These are phyloP conservation scores for Orchesella flavescens DNA, from an alignment of 2,888 invertebrate genomes.

Conservation along the genomic window DNA sequence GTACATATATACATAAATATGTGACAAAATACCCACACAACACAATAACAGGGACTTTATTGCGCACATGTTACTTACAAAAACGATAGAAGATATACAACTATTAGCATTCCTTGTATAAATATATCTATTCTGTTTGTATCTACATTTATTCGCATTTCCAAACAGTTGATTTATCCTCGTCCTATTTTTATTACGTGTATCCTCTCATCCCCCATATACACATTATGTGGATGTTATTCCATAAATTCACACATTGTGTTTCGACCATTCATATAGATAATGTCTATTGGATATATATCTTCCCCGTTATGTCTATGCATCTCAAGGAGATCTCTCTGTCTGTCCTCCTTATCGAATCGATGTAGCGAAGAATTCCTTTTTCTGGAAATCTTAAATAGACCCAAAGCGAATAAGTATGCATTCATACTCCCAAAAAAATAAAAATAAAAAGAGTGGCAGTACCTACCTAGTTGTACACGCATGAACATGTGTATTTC, in stretches of 20 bases:
- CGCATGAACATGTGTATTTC: background rate
- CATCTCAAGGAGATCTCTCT: background rate
- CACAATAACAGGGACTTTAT: no score
- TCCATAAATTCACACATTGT: slow-evolving; percentile 57
- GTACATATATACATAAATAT: background rate
- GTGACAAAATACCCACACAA: no score
- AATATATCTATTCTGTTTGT: no score
- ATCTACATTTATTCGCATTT: background rate
- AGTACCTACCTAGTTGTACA: no score
- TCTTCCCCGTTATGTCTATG: background rate
- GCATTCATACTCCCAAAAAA: no score
- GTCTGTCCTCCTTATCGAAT: slow-evolving; percentile 37
- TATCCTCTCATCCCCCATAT: background rate
- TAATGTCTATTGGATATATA: slow-evolving; percentile 18
- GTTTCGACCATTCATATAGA: slow-evolving; percentile 20
- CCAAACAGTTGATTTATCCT: slow-evolving; percentile 20
- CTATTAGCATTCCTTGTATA: no score
- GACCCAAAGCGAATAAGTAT: background rate
- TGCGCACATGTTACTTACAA: no score
- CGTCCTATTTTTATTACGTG: slow-evolving; percentile 14
- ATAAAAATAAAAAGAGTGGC: no score
- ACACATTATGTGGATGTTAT: background rate
- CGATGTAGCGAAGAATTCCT: slow-evolving; percentile 11
- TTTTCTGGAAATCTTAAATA: background rate
- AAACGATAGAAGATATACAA: no score